These are phyloP conservation scores for Felis chaus DNA, from an alignment of 2,113 vertebrate species.

Conservation along the genomic window DNA sequence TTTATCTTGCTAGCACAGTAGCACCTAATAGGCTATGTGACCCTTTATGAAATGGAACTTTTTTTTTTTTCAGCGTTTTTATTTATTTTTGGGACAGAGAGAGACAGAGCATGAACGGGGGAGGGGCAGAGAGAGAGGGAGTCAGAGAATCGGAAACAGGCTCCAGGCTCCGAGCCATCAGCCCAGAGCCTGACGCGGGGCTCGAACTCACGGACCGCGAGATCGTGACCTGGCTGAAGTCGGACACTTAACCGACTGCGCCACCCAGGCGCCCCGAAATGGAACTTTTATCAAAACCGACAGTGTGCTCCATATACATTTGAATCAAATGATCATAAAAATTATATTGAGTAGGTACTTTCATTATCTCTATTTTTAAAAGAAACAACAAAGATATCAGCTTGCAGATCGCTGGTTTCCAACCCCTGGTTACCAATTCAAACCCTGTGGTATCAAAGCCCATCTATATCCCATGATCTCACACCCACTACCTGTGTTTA, in stretches of 20 bases:
- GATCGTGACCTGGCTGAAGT: too few species aligned
- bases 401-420: background rate
- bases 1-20: background rate
- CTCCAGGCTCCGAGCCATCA: too few species aligned
- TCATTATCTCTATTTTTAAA: background rate
- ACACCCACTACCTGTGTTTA: background rate
- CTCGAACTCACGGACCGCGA: too few species aligned
- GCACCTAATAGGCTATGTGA: background rate
- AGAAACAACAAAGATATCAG: background rate
- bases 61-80: too few species aligned
- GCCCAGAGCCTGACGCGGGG: too few species aligned
- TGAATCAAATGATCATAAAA: background rate
- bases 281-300: background rate
- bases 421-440: slow-evolving; percentile 19
- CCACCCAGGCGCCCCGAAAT: too few species aligned
- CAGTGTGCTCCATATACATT: background rate
- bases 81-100: too few species aligned
- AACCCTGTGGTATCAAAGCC: background rate
- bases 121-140: too few species aligned
- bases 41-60: background rate
- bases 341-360: background rate
- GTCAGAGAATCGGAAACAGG: too few species aligned
- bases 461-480: background rate
- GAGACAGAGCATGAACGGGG: too few species aligned
- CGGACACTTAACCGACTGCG: too few species aligned